These are phyloP conservation scores for Pangasius mekongensis DNA, from an alignment of 2,797 vertebrate species.

Conservation along the genomic window DNA sequence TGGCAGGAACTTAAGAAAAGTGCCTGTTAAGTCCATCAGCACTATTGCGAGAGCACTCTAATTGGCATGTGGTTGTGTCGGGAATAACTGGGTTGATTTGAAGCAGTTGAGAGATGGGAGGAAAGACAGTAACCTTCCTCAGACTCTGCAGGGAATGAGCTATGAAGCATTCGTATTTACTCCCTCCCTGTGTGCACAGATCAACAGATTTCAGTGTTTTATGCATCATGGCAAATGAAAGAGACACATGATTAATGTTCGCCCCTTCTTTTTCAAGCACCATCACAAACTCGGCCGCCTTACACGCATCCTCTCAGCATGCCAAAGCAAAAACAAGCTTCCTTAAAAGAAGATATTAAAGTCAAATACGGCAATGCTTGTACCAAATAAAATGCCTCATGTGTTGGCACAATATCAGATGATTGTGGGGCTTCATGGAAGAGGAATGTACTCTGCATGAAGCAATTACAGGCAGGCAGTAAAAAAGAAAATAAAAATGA, in stretches of 20 bases:
- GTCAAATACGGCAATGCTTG: conserved; percentile 8
- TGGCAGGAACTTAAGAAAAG: conserved; percentile 69
- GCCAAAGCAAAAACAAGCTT: conserved; percentile 43
- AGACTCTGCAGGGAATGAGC: conserved; percentile 89
- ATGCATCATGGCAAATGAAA: conserved; percentile 80
- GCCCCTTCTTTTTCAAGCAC: conserved; percentile 77
- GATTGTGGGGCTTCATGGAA: conserved; percentile 37
- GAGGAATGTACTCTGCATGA: conserved; percentile 31
- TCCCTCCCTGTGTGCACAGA: conserved; percentile 76
- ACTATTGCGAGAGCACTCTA: conserved; percentile 74
- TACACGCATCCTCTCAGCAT: conserved; percentile 49
- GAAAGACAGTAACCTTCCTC: conserved; percentile 76
- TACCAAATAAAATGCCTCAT: conserved; percentile 41
- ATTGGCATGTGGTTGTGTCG: conserved; percentile 83
- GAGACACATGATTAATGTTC: conserved; percentile 88
- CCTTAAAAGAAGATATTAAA: conserved; percentile 49
- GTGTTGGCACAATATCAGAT: conserved; percentile 52
- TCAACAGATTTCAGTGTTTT: conserved; percentile 85
- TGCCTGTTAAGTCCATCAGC: conserved; percentile 69
- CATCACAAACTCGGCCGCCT: conserved; percentile 73
- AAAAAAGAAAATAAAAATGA: conserved; percentile 40
- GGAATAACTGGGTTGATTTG: conserved; percentile 92
- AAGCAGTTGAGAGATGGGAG: conserved; percentile 89
- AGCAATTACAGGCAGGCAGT: conserved; percentile 41
- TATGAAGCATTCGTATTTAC: conserved; percentile 90